Base-by-base conservation (phyloP, 2,113 vertebrate species). In the Solea senegalensis region DNA sequence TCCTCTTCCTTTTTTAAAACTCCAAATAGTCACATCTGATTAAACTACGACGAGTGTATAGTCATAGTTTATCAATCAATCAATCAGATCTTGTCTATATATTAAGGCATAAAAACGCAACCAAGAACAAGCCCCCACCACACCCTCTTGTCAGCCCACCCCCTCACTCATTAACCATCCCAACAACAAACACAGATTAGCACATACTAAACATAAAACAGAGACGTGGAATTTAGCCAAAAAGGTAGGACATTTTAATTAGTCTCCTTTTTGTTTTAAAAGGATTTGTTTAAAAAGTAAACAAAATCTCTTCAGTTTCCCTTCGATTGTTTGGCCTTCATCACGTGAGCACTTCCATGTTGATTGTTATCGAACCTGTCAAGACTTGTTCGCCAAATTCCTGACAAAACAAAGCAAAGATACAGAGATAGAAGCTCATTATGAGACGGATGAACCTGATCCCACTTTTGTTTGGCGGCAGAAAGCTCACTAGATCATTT, bases 351-450 rank as follows among this genome's bases (percentile, higher is more conserved):
- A 0, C 0, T 62, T 51, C 12, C 0, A 9, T 58, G 57, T 43
- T 74, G 26, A 51, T 69, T 27, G 52, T 57, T 28, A 76, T 73
- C 13, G 72, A 69, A 86, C 85, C 13, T 80, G 83, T 77, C 53
- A 0, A 21, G 67, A 34, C 88, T 82, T 3, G 89, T 58, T 53
- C 0, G 8, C 16, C 49, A 61, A 40, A 59, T 76, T 79, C 74
- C 76, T 60, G 69, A 65, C 6, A 8, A 50, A 57, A 83, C 16
- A 14, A 9, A 0, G 28, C 4, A 5, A 51, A 55, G 53, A 73
- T 50, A n/a, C 21, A 8, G n/a, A 48, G 67, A 87, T 81, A 41
- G 65, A 45, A 56, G 44, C 34, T 48, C 0, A 8, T 27, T 10
- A 43, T 51, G 10, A 10, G 72, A 7, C 44, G 7, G 7, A 14